phyloP scores from a whole-genome alignment of 2,113 vertebrate genomes.

The Aegithalos caudatus region DNA sequence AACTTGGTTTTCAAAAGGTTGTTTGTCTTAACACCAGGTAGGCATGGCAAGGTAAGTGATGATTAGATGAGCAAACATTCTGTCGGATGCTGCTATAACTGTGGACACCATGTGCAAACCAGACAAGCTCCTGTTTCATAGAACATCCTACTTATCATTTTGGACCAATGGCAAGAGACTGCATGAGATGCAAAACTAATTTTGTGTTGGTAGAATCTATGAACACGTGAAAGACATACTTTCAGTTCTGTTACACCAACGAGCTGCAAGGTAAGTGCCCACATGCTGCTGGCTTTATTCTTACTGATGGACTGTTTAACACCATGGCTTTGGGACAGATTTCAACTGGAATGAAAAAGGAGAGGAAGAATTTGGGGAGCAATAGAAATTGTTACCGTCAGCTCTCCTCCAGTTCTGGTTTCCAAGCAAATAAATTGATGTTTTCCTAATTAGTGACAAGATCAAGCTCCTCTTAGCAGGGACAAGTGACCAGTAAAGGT shows the following conservation, averaged over 20 bases:
- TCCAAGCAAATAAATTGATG: not conserved
- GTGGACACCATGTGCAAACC: not conserved
- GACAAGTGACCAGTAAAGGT: not conserved
- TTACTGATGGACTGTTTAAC: not conserved
- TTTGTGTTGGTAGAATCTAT: not conserved
- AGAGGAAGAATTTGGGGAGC: not conserved
- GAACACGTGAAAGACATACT: not conserved
- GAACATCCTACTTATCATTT: not conserved
- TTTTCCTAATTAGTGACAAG: not conserved
- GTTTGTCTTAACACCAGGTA: not conserved
- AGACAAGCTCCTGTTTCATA: not conserved
- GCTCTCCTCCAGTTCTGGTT: not conserved
- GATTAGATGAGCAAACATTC: not conserved
- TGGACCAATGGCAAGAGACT: not conserved
- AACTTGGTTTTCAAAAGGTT: not conserved
- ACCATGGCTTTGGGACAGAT: not conserved
- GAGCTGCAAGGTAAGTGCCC: not conserved
- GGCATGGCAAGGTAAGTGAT: not conserved
- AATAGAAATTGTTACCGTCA: rapidly evolving
- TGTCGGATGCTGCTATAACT: not conserved
- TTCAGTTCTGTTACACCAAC: slow-evolving; percentile 21
- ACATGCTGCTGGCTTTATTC: not conserved
- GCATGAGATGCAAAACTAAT: not conserved
- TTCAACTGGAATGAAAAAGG: not conserved
- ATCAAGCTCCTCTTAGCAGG: not conserved